Conservation (phyloP, 2,113 vertebrate genomes). For the Ariopsis seemanni region DNA sequence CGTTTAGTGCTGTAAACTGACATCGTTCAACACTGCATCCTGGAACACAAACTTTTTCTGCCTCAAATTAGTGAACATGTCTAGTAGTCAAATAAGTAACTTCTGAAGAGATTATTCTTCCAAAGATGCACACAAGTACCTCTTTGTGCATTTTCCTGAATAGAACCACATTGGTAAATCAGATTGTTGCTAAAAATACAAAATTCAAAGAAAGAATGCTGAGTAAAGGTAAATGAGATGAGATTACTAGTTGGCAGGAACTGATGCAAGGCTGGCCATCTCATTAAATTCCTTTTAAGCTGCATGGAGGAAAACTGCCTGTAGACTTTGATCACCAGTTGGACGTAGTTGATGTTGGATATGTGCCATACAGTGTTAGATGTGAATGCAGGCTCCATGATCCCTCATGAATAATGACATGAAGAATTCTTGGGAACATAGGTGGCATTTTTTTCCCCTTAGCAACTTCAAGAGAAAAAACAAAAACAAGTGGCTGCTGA, state of each 20-base stretch:
- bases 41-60: neutral
- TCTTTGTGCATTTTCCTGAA: slow-evolving; percentile 12
- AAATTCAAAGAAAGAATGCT: slow-evolving; percentile 23
- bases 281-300: slow-evolving; percentile 63
- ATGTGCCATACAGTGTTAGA: slow-evolving; percentile 61
- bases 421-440: neutral
- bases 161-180: slow-evolving; percentile 15
- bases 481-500: neutral
- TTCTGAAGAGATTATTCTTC: slow-evolving; percentile 1
- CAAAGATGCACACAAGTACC: neutral
- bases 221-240: slow-evolving; percentile 28
- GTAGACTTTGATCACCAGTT: slow-evolving; percentile 62
- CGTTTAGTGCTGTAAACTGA: neutral
- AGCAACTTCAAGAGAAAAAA: neutral
- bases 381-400: slow-evolving; percentile 38
- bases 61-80: neutral
- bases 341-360: slow-evolving; percentile 40
- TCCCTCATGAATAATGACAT: neutral
- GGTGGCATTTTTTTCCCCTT: neutral
- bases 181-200: neutral
- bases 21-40: neutral
- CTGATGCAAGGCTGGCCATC: slow-evolving; percentile 31
- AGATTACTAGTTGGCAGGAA: slow-evolving; percentile 25
- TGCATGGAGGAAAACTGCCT: slow-evolving; percentile 50
- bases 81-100: neutral